Evolutionary conservation across 2,113 vertebrate genomes (phyloP), one percentile per base, ranked within the genome.

Genomic region (Etheostoma cragini): DNA sequence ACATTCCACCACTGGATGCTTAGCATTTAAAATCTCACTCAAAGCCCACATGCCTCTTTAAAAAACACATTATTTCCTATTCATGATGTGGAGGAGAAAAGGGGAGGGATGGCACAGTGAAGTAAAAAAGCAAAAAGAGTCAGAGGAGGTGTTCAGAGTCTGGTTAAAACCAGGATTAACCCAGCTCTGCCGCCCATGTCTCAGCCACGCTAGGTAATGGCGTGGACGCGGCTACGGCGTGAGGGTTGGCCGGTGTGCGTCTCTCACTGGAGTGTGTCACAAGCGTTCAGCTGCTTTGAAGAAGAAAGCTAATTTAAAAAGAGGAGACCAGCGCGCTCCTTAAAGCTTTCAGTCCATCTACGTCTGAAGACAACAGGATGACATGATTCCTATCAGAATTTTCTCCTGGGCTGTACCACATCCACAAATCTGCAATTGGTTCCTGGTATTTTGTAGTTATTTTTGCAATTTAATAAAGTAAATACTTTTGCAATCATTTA

Each of bases 251-350:
- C 24, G 53, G 85, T 64, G 73, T 73, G 78, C 16, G n/a, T 69
- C 80, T 88, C 81, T 84, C 78, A 70, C 46, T 63, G 81, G 16
- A 85, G 42, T 24, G 47, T 69, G 79, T 82, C 69, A 76, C 73
- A 46, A 75, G 60, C 66, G 80, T 71, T 76, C 22, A 57, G 68
- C 17, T 63, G 47, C 87, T 91, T 85, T 89, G 81, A 90, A 88
- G 87, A 85, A 78, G 71, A 83, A 66, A 88, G 62, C 30, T 71
- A 82, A 89, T 80, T 66, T 87, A 82, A 85, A n/a, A n/a, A n/a
- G 58, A 49, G 60, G 58, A 84, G 76, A 82, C 68, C 70, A 26
- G 12, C 1, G 13, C 7, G 6, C 62, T 64, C 81, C 35, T 73
- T 63, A 79, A 87, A 84, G 70, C 72, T 76, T 85, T 85, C 22